phyloP scores from a whole-genome alignment of 2,888 invertebrate species.

The Drosophila setosimentum region DNA sequence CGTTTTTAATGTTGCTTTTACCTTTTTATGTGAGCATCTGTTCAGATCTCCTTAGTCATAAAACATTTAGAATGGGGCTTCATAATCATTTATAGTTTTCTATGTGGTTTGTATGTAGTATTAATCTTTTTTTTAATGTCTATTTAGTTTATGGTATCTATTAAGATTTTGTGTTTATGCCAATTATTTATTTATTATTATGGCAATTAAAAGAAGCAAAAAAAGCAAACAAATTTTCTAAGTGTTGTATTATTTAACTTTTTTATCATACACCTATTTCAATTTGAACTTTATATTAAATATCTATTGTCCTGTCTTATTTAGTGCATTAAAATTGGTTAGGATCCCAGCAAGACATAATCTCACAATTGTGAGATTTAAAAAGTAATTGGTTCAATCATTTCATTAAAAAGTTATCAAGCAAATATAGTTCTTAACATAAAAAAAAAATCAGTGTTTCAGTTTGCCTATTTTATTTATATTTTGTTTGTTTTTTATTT shows the following conservation, averaged over 20 bases:
- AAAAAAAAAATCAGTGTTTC: not conserved
- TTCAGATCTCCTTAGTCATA: constrained; percentile 10
- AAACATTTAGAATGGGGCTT: not conserved
- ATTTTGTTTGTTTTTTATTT: no score
- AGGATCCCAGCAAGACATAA: not conserved
- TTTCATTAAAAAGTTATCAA: not conserved
- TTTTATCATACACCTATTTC: not conserved
- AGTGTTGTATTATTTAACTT: not conserved
- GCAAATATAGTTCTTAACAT: not conserved
- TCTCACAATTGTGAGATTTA: not conserved
- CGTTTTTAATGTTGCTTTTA: constrained; percentile 28
- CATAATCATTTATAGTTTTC: not conserved
- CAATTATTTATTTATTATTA: not conserved
- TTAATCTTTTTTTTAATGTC: not conserved
- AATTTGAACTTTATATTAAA: not conserved
- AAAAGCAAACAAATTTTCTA: not conserved
- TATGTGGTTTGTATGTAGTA: not conserved
- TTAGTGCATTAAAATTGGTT: not conserved
- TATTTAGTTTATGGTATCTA: not conserved
- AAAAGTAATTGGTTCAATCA: not conserved
- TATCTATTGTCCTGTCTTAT: not conserved
- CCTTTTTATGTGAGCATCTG: constrained; percentile 14
- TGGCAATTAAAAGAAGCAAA: not conserved
- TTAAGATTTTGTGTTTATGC: not conserved
- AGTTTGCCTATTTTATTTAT: no score